Evolutionary conservation across 2,797 vertebrate genomes (phyloP), one percentile per base, ranked within the genome.

Genomic region (Sebastes taczanowskii): DNA sequence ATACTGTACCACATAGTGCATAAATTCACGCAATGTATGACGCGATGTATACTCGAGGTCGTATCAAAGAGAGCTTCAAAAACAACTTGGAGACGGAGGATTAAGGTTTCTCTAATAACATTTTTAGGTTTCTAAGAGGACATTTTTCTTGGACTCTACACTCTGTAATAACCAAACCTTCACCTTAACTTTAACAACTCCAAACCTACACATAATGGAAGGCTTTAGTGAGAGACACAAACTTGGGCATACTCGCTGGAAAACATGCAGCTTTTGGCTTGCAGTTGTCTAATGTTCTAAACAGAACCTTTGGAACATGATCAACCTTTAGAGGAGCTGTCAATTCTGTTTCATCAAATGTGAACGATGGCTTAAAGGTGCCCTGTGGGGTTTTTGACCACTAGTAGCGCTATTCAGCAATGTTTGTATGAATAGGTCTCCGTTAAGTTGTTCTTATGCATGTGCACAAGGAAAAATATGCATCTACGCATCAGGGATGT

Each of bases 241-340:
- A 62, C 11, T 34, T 46, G 49, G 64, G 58, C 11, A 55, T n/a
- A 9, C 73, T 60, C 10, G 9, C 42, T 77, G 77, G 29, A 60
- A 78, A 78, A 29, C 4, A 32, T 32, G 60, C 32, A 18, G 58
- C 58, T 67, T 68, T 71, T 73, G 80, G 65, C 56, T 69, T 62
- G 5, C 23, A 29, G 10, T 6, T 9, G 14, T 23, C 4, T 72
- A 72, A 78, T 77, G 59, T 66, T 55, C 61, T 27, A n/a, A 83
- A 77, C 52, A 80, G 64, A 67, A 67, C 35, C 25, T 60, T 11
- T 55, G 32, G 53, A 76, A 79, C 18, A 18, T 67, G 52, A 75
- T 71, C 18, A 14, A 58, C 32, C 65, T 67, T 69, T 38, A 55
- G 13, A 25, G 52, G 60, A 64, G 42, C 9, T 55, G 58, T 73